Base-by-base conservation (phyloP, 2,113 vertebrate genomes). In the Puntigrus tetrazona region DNA sequence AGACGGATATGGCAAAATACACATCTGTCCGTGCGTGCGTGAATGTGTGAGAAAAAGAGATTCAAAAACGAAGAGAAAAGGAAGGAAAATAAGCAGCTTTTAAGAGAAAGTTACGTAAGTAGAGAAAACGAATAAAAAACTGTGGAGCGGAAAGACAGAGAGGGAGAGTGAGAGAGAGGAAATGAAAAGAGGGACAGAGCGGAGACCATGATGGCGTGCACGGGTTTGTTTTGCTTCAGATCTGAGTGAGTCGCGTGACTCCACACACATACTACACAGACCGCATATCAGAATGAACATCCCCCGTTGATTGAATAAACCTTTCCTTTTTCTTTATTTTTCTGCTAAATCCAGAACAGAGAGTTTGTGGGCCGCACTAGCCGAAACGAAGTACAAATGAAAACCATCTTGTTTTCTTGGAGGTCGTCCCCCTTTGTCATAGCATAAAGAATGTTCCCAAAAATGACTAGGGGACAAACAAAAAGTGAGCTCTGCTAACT, bases 331-430 rank as follows among this genome's bases (percentile, higher is more conserved):
- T 31, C 11, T 34, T n/a, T 0, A n/a, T 57, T 77, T 70, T 38
- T 43, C 27, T 27, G 43, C 8, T n/a, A 72, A 78, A 52, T 41
- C 18, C 41, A 67, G 27, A 81, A 31, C 20, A 38, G 38, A 65
- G 65, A 36, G 38, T 45, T 77, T 75, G 61, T 41, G 52, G 75
- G 34, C 34, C 9, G 1, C 22, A 69, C 5, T 36, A 5, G 9
- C 65, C 52, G 9, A 22, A 57, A 57, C 38, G 20, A 18, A 36
- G 34, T 69, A 38, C 7, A 89, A 90, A 91, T 91, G 52, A 82
- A 88, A 89, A 89, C 78, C 89, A 89, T 82, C 89, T 85, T 1
- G 36, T 36, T 81, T 92, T 89, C 83, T 38, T 84, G 80, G 84
- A 91, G 89, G 83, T 61, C 59, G 22, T 79, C 63, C 85, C 85